Evolutionary conservation across 1,140 invertebrate genomes (phyloP).

Genomic region (Oedothorax gibbosus): DNA sequence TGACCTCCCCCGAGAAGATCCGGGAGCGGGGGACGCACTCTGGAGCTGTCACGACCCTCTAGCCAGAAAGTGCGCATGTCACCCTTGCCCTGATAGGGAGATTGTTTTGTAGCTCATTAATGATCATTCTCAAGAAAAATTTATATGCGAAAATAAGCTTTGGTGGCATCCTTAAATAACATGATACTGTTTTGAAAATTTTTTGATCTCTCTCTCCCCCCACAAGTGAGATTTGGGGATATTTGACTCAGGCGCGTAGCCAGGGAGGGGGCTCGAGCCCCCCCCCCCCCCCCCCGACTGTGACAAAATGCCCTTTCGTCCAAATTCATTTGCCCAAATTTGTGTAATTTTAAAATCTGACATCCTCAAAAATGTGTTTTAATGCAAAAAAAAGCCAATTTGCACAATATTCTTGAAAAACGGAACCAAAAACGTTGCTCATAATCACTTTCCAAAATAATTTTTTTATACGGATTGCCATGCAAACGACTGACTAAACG

Average conservation of each 20-base stretch:
- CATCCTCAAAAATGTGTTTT: too few species aligned
- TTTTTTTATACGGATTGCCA: too few species aligned
- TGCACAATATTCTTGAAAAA: too few species aligned
- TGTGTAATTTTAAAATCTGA: too few species aligned
- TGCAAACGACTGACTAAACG: too few species aligned
- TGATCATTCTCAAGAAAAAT: background rate
- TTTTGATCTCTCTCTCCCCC: background rate
- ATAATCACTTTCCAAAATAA: too few species aligned
- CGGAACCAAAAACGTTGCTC: too few species aligned
- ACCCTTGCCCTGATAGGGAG: slow-evolving; percentile 81
- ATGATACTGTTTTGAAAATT: background rate
- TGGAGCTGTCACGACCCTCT: slow-evolving; percentile 69
- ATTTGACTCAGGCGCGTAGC: background rate
- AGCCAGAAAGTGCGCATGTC: slow-evolving; percentile 91
- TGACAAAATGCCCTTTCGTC: too few species aligned
- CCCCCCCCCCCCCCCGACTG: too few species aligned
- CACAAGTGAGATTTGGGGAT: background rate
- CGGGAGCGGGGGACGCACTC: background rate
- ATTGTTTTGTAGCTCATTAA: background rate
- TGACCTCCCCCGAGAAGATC: slow-evolving; percentile 33
- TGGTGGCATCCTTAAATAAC: background rate
- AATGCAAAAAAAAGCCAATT: too few species aligned
- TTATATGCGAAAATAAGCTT: background rate
- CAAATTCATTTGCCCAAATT: too few species aligned
- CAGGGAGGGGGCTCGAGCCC: too few species aligned